Conservation (phyloP, 35 echinoderm and acorn worm species). For the Lytechinus pictus region DNA sequence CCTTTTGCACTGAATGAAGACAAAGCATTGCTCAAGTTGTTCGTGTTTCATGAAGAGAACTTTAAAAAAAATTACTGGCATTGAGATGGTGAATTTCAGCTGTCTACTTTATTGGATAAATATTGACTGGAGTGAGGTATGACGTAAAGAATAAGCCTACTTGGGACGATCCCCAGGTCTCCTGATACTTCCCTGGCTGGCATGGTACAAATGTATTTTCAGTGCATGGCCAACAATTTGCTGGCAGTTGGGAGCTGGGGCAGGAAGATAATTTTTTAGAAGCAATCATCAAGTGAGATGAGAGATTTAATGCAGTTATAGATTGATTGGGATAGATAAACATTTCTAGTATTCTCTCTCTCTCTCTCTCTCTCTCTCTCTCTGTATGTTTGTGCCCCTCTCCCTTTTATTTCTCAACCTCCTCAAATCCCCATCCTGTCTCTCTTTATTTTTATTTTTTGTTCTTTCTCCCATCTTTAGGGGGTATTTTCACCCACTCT, state of each 20-base stretch:
- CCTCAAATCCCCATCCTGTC: too few relatives aligned
- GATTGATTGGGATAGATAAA: conserved; percentile 3
- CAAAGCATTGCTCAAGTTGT: conserved; percentile 1
- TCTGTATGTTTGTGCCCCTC: too few relatives aligned
- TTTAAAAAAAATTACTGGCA: neutral
- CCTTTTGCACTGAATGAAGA: neutral
- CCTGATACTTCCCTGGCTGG: neutral
- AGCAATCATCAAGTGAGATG: neutral
- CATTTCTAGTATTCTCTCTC: neutral
- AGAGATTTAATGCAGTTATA: conserved; percentile 14
- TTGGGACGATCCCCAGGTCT: neutral
- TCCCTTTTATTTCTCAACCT: too few relatives aligned
- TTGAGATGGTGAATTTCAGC: conserved; percentile 18
- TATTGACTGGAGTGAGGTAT: neutral
- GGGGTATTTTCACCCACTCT: too few relatives aligned
- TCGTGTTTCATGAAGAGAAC: neutral
- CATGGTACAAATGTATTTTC: neutral
- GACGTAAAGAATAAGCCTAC: conserved; percentile 18
- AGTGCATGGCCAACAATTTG: neutral
- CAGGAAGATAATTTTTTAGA: conserved; percentile 19
- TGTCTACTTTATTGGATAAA: conserved; percentile 19
- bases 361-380: neutral
- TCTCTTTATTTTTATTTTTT: too few relatives aligned
- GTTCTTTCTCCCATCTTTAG: too few relatives aligned
- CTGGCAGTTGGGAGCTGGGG: conserved; percentile 5